Evolutionary conservation across 1,140 invertebrate genomes (phyloP).

Genomic region (Grapholita molesta): DNA sequence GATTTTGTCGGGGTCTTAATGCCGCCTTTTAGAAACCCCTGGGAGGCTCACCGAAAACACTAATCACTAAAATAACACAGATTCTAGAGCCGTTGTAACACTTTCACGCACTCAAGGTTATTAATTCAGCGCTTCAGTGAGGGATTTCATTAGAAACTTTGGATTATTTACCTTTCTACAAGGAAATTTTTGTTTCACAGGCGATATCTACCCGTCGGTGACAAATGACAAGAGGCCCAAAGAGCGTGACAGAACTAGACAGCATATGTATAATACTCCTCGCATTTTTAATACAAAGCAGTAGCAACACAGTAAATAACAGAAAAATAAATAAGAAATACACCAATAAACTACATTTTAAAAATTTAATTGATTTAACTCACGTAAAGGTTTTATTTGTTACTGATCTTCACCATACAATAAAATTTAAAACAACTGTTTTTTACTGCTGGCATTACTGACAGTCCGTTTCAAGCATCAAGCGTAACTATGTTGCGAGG

Average conservation of each 20-base stretch:
- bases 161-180: constrained; percentile 47
- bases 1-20: neutral
- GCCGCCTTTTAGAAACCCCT: constrained; percentile 3
- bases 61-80: constrained; percentile 8
- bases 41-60: neutral
- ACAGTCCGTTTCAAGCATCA: neutral
- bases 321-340: neutral
- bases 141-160: constrained; percentile 12
- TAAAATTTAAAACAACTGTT: too few species aligned
- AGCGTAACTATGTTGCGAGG: neutral
- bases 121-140: neutral
- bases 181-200: constrained; percentile 25
- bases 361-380: neutral
- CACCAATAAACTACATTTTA: neutral
- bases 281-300: neutral
- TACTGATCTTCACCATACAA: too few species aligned
- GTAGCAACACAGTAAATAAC: neutral
- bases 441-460: neutral
- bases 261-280: neutral
- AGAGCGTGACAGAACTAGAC: neutral
- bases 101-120: neutral
- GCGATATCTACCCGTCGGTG: constrained; percentile 19
- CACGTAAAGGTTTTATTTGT: too few species aligned
- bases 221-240: constrained; percentile 8
- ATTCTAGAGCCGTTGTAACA: neutral